A percentile compares a stretch with the other conserved stretches of the same genome.
These are phyloP conservation scores for Epirrhoe alternata DNA, from an alignment of 2,888 invertebrate species.

Conservation along the genomic window DNA sequence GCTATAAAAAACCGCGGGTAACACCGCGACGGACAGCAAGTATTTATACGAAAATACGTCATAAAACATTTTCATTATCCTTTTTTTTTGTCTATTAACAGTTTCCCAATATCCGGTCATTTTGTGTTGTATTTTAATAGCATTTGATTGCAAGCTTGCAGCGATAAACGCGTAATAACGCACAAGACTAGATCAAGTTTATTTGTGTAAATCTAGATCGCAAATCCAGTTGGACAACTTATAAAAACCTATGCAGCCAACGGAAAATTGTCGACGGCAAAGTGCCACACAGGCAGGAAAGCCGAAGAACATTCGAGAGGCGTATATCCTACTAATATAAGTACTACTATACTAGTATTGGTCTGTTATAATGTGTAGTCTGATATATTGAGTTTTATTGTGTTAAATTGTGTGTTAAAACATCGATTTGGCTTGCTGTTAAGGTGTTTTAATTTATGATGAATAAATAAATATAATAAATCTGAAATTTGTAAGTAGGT, in stretches of 20 bases:
- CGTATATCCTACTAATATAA: too few relatives aligned
- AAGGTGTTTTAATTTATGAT: too few relatives aligned
- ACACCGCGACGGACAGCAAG: too few relatives aligned
- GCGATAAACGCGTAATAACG: slow-evolving; percentile 36
- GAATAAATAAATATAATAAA: too few relatives aligned
- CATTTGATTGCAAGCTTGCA: slow-evolving; percentile 24
- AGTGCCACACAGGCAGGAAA: slow-evolving; percentile 61
- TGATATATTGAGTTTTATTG: too few relatives aligned
- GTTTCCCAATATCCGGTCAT: slow-evolving; percentile 13
- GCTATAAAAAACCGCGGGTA: too few relatives aligned
- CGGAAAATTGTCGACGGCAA: slow-evolving; percentile 58
- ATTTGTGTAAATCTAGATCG: slow-evolving; percentile 60
- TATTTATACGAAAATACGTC: not conserved
- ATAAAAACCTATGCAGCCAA: slow-evolving; percentile 44
- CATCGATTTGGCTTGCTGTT: too few relatives aligned
- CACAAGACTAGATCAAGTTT: slow-evolving; percentile 58
- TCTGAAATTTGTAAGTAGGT: too few relatives aligned
- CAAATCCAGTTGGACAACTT: slow-evolving; percentile 46
- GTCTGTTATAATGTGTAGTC: too few relatives aligned
- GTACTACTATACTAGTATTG: too few relatives aligned
- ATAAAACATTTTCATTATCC: not conserved
- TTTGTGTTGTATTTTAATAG: slow-evolving; percentile 19
- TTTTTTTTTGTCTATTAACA: slow-evolving; percentile 6
- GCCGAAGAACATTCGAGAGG: slow-evolving; percentile 70
- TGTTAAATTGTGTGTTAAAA: too few relatives aligned